Percentiles rank a stretch among this genome's conserved stretches.
Conservation (phyloP, 1,140 invertebrate genomes). For the Drosophila lini region DNA sequence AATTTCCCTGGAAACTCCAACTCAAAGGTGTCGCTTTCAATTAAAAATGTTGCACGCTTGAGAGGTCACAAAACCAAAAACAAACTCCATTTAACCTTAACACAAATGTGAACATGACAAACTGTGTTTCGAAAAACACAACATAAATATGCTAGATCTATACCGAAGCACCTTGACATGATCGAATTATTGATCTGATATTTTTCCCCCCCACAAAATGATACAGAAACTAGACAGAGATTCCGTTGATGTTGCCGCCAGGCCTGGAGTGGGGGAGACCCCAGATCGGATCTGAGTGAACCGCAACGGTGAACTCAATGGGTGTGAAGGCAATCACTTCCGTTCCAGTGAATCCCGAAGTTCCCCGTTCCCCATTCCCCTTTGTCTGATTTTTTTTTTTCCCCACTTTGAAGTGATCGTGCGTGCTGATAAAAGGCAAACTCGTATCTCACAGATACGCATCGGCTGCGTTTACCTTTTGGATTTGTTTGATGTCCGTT, state of each 20-base stretch:
- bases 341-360: slow-evolving; percentile 62
- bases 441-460: slow-evolving; percentile 60
- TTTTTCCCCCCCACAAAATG: slow-evolving; percentile 19
- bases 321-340: slow-evolving; percentile 80
- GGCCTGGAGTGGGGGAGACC: slow-evolving; percentile 27
- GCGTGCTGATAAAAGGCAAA: slow-evolving; percentile 76
- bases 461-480: slow-evolving; percentile 50
- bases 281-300: slow-evolving; percentile 43
- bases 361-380: background rate
- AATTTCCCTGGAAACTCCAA: slow-evolving; percentile 7
- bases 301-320: slow-evolving; percentile 52
- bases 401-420: slow-evolving; percentile 76
- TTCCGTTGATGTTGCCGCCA: slow-evolving; percentile 59
- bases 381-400: background rate
- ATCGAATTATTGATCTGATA: slow-evolving; percentile 71
- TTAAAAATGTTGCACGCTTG: slow-evolving; percentile 37
- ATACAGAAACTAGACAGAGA: slow-evolving; percentile 44
- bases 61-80: slow-evolving; percentile 31
- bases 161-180: slow-evolving; percentile 56
- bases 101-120: slow-evolving; percentile 60
- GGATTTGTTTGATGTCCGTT: slow-evolving; percentile 49
- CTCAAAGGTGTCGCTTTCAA: slow-evolving; percentile 52
- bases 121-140: slow-evolving; percentile 39
- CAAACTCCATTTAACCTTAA: slow-evolving; percentile 71
- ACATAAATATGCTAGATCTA: slow-evolving; percentile 26